Base-by-base conservation (phyloP, 2,888 invertebrate genomes). In the Heliconius hortense region DNA sequence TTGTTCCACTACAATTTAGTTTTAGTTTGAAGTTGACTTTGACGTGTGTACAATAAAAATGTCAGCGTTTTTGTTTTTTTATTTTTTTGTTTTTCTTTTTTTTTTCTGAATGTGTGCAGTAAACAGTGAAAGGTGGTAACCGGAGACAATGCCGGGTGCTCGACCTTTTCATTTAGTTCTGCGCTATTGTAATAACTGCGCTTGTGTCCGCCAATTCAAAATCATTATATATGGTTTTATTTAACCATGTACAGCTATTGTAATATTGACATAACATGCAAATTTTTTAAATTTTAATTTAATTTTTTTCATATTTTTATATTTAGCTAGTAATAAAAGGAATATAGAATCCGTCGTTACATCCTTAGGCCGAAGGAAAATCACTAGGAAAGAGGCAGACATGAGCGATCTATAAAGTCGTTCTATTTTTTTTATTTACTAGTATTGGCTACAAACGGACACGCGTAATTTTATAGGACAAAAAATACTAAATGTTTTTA, bases 161-260 rank as follows among this genome's bases (percentile, higher is more conserved):
- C 76, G 81, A 81, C 81, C 81, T 81, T 81, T 81, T 81, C 72
- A 67, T 78, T 70, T 74, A 75, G 78, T 79, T 78, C 75, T 74
- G 75, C 74, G 69, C 76, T 75, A 79, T 81, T 81, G 80, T 81
- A 56, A 43, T 73, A 67, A 69, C 53, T 53, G 53, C 68, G 68
- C 60, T 48, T 60, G 76, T 70, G 73, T 76, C 73, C 56, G 70
- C 74, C 67, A 68, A 72, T 71, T 69, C 64, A 56, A 68, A 35
- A 68, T 77, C 56, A 64, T n/a, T 64, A 39, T 64, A 64, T 62
- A 63, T 74, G 62, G 68, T 63, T 69, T 69, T 63, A 64, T 56
- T 74, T 70, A 70, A 70, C 39, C 60, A 11, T 60, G 31, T 18
- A 48, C 28, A 35, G 24, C 7, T 26, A 26, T 15, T 15, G 15